Base-by-base conservation (phyloP, 2,797 vertebrate species). In the Choloepus didactylus region DNA sequence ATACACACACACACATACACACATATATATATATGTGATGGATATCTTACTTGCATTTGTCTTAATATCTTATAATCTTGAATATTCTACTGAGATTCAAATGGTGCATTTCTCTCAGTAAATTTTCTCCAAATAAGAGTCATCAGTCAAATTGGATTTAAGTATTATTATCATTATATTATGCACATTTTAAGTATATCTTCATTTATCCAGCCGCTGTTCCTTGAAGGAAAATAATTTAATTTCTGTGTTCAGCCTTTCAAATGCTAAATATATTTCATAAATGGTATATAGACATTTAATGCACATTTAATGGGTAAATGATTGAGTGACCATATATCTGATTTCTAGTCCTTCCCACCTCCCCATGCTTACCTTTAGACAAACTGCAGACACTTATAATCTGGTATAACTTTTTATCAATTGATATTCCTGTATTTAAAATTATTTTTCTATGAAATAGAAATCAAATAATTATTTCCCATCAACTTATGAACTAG, bases 401-500 rank as follows among this genome's bases (percentile, higher is more conserved):
- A 27, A 75, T 75, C 62, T 70, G 14, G 23, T 88, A 1, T 18
- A 77, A 27, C 0, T 29, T 93, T 85, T 76, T 44, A 54, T 79
- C 64, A 87, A 83, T 29, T 89, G 56, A 64, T 77, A 72, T 56
- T 73, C 12, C 18, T 41, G 2, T 86, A 75, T 80, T 72, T 31
- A 69, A 90, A 73, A 46, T 66, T 72, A 44, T 72, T 25, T 90
- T 81, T 86, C 7, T 79, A 3, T 83, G 14, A 95, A 66, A 80
- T 38, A 31, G 11, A 38, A 82, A 67, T 41, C n/a, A 44, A 75
- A 16, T 66, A 25, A 44, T 86, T 69, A 73, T 86, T 85, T 75
- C 23, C 7, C 27, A 73, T 60, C 6, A 69, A 16, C 51, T 49
- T 94, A 73, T 73, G 10, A 76, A 62, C 1, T 83, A 44, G 19